Base-by-base conservation (phyloP, 2,888 invertebrate genomes). In the Atrina japonica region DNA sequence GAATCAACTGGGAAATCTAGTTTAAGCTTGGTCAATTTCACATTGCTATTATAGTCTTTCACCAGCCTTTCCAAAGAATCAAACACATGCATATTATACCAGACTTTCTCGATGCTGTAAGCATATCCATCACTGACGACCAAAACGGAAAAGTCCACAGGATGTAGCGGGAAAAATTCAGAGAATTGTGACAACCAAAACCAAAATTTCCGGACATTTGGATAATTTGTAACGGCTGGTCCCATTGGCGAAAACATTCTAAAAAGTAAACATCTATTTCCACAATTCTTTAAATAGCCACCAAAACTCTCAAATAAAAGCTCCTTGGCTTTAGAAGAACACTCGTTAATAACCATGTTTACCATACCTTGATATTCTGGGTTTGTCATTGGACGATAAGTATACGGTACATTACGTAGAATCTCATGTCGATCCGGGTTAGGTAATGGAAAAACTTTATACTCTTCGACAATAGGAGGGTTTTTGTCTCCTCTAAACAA, bases 81-180 rank as follows among this genome's bases (percentile, higher is more conserved):
- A 64, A 79, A 86, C 16, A 72, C 53, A 23, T 77, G 56, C 0
- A 77, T 80, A 2, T 78, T 70, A 63, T 83, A 85, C 70, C 69
- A 80, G 1, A 86, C 66, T 35, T 75, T 71, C 16, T 73, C 76
- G 7, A 84, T 77, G 0, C 5, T 30, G 2, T 61, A 45, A 40
- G 55, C 16, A 21, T 27, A 27, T 7, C 61, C 60, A 23, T 69
- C 52, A 30, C 82, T n/a, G 35, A 82, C 73, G 11, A 83, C 66
- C n/a, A 84, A 70, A n/a, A 88, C 75, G 2, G 76, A 69, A 41
- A 88, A 80, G 45, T 85, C 86, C 5, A 83, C 52, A 2, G 86
- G 83, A 56, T 85, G 74, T 0, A 85, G 61, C 5, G 66, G 66
- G 50, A 66, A 73, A 45, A 75, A 84, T 27, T 87, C 85, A 2